A percentile compares a stretch with the other conserved stretches of the same genome.
Evolutionary conservation across 2,797 vertebrate genomes (phyloP).

Genomic region (Rhinoraja longicauda): DNA sequence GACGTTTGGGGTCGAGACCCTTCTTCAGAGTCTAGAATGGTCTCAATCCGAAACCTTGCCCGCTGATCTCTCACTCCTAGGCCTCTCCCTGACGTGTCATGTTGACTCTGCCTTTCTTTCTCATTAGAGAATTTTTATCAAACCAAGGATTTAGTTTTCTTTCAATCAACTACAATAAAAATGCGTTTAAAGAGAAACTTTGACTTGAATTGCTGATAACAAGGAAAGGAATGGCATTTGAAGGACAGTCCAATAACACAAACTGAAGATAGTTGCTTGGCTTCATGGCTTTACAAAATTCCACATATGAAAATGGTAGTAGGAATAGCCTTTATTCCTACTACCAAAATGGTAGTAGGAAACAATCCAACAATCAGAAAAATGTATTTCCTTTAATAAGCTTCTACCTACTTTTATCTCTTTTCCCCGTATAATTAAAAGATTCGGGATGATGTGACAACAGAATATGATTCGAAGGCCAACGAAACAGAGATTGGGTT

Average conservation of each 20-base stretch:
- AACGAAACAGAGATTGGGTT: neutral
- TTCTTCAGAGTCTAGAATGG: too few relatives aligned
- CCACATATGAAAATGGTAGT: neutral
- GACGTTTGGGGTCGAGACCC: too few relatives aligned
- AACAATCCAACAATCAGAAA: too few relatives aligned
- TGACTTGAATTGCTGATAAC: neutral
- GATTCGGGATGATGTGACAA: neutral
- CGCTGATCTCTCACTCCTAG: neutral
- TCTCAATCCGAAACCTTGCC: too few relatives aligned
- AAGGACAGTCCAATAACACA: neutral
- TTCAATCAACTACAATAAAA: neutral
- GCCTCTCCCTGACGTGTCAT: neutral
- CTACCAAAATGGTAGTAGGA: too few relatives aligned
- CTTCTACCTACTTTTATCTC: neutral
- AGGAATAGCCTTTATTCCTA: too few relatives aligned
- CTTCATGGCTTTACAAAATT: neutral
- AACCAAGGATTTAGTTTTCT: neutral
- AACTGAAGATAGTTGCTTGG: neutral
- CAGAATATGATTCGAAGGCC: too few relatives aligned
- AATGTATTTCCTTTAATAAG: too few relatives aligned
- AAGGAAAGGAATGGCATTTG: neutral
- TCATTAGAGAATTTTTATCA: neutral
- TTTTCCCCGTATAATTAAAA: neutral
- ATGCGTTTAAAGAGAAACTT: neutral
- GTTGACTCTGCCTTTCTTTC: neutral